A percentile compares a stretch with the other conserved stretches of the same genome.
Conservation (phyloP, 2,113 vertebrate species). For the Tachysurus fulvidraco region DNA sequence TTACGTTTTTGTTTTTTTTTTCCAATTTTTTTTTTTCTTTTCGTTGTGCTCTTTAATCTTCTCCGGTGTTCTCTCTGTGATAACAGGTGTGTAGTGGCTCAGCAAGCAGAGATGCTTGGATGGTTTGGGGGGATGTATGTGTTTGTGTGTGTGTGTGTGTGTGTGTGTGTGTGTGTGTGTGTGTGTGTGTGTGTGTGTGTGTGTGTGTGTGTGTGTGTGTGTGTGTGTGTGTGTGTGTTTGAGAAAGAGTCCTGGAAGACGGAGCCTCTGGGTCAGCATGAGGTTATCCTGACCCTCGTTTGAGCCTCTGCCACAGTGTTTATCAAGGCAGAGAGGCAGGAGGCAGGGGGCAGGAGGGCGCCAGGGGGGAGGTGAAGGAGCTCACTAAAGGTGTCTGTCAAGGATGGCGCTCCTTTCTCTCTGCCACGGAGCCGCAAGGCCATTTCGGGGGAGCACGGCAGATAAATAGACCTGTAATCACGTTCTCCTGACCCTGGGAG, state of each 20-base stretch:
- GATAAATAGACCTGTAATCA: constrained; percentile 59
- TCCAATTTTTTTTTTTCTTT: too few species aligned
- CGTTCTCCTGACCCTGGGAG: constrained; percentile 67
- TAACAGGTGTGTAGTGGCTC: constrained; percentile 34
- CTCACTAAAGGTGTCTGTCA: constrained; percentile 68
- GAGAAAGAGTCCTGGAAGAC: constrained; percentile 78
- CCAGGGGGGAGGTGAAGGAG: constrained; percentile 21
- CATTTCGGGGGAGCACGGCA: constrained; percentile 58
- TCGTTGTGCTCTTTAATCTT: neutral
- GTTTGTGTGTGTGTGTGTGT: constrained; percentile 14
- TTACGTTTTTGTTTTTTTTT: too few species aligned
- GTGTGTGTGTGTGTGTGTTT: constrained; percentile 16
- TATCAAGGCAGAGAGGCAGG: constrained; percentile 71
- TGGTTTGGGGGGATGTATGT: constrained; percentile 27
- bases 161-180: constrained; percentile 27
- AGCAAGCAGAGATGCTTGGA: constrained; percentile 27
- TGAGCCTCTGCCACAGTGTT: constrained; percentile 75
- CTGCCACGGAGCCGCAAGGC: constrained; percentile 64
- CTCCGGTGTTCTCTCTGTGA: neutral
- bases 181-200: neutral
- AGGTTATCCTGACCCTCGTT: constrained; percentile 84
- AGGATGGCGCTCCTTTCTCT: constrained; percentile 58
- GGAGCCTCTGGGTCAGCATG: constrained; percentile 80
- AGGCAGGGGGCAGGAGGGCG: constrained; percentile 42
- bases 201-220: constrained; percentile 24